Evolutionary conservation across 2,113 vertebrate genomes (phyloP), one percentile per base, ranked within the genome.

Genomic region (Corvus cornix): DNA sequence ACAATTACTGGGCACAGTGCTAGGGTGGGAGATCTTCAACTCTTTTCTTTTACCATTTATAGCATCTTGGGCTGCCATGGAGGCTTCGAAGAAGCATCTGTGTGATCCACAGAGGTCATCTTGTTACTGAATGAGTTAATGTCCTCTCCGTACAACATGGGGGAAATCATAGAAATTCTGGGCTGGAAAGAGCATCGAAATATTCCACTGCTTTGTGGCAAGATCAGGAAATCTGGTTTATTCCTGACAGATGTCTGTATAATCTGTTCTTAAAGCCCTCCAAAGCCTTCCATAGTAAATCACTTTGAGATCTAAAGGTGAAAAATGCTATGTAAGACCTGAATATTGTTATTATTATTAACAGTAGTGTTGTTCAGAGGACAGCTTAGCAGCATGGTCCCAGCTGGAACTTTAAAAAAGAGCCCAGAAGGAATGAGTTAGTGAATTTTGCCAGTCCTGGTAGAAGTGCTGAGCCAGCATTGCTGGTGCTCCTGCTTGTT

Each of bases 221-320:
- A 73, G 83, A 64, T 86, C 83, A 95, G 96, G 83, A 97, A 95
- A 95, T 96, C 93, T 90, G 73, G 17, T 90, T 97, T 93, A 96
- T 96, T 97, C 95, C 95, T 90, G 96, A 95, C 96, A 97, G 96
- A 93, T 97, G 96, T 96, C 96, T 95, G 84, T 95, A 84, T 93
- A 95, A 95, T 95, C 86, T 93, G 51, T 77, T 58, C 76, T 63
- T 88, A 95, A 95, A 93, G 39, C 83, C 60, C 27, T 92, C 93
- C 76, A 90, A 95, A 97, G 93, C 92, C 48, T 77, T 89, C 82
- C 68, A 70, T 56, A 81, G 93, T 90, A 95, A 96, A 92, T 94
- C 85, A 84, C 48, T 96, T 95, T 1, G 30, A 96, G 95, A 96
- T 95, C 92, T 92, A 39, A 94, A 91, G 92, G 95, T 95, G 93